Evolutionary conservation across 2,113 vertebrate genomes (phyloP).

Genomic region (Coregonus clupeaformis): DNA sequence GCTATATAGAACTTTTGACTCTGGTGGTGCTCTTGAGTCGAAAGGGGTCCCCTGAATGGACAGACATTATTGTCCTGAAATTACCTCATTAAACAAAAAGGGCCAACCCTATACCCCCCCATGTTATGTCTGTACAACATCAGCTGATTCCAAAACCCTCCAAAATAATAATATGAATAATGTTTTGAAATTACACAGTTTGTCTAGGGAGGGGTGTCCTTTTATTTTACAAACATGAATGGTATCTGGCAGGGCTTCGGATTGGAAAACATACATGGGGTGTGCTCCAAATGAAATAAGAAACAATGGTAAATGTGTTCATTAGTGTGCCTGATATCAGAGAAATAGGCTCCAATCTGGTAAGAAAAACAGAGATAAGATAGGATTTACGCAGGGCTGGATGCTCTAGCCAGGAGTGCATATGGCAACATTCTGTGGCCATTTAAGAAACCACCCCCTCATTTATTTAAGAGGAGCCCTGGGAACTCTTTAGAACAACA

Average conservation of each 20-base stretch:
- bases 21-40: no score
- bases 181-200: background rate
- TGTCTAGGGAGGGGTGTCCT: slow-evolving; percentile 21
- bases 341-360: slow-evolving; percentile 36
- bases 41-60: no score
- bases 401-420: slow-evolving; percentile 25
- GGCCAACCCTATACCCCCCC: no score
- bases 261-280: background rate
- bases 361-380: slow-evolving; percentile 46
- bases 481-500: slow-evolving; percentile 19
- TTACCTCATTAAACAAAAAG: no score
- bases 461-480: slow-evolving; percentile 29
- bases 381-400: slow-evolving; percentile 16
- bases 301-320: slow-evolving; percentile 5
- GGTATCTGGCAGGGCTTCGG: background rate
- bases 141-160: no score
- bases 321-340: no score
- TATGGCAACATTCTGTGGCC: slow-evolving; percentile 28
- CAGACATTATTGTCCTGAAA: no score
- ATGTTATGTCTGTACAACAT: no score
- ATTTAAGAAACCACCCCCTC: slow-evolving; percentile 18
- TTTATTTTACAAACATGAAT: slow-evolving; percentile 19
- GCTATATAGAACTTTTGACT: no score
- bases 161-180: background rate
- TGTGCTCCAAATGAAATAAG: slow-evolving; percentile 4